phyloP scores from a whole-genome alignment of 1,140 invertebrate species.

The Delia radicum region DNA sequence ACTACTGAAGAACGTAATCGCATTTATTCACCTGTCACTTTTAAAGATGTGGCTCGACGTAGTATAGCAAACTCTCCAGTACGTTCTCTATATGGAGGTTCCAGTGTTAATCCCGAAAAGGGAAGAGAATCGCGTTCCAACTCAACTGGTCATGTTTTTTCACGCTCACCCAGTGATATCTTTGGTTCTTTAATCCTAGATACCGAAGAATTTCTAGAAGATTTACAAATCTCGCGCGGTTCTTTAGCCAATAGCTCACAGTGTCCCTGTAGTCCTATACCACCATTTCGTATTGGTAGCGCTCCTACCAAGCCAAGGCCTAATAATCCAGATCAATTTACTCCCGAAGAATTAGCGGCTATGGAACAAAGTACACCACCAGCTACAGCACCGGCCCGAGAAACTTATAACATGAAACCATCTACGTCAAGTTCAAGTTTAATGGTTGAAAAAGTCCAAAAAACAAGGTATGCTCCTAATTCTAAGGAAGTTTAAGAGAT shows the following conservation, averaged over 20 bases:
- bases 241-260: slow-evolving; percentile 36
- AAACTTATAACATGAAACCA: slow-evolving; percentile 37
- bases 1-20: slow-evolving; percentile 60
- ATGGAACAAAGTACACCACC: slow-evolving; percentile 52
- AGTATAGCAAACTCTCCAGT: slow-evolving; percentile 74
- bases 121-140: slow-evolving; percentile 62
- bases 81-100: slow-evolving; percentile 50
- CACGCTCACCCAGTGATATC: slow-evolving; percentile 57
- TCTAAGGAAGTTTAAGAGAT: background rate
- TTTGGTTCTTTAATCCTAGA: slow-evolving; percentile 60
- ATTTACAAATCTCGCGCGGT: slow-evolving; percentile 56
- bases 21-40: slow-evolving; percentile 81
- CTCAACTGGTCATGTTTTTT: slow-evolving; percentile 61
- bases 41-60: slow-evolving; percentile 75
- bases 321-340: slow-evolving; percentile 48
- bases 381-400: slow-evolving; percentile 46
- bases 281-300: slow-evolving; percentile 49
- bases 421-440: slow-evolving; percentile 31
- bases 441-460: slow-evolving; percentile 37
- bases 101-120: slow-evolving; percentile 34
- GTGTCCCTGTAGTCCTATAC: slow-evolving; percentile 45
- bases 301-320: slow-evolving; percentile 47
- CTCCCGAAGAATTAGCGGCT: slow-evolving; percentile 48
- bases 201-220: slow-evolving; percentile 61
- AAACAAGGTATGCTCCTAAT: slow-evolving; percentile 37